Conservation (phyloP, 2,113 vertebrate species). For the Dendropsophus ebraccatus region DNA sequence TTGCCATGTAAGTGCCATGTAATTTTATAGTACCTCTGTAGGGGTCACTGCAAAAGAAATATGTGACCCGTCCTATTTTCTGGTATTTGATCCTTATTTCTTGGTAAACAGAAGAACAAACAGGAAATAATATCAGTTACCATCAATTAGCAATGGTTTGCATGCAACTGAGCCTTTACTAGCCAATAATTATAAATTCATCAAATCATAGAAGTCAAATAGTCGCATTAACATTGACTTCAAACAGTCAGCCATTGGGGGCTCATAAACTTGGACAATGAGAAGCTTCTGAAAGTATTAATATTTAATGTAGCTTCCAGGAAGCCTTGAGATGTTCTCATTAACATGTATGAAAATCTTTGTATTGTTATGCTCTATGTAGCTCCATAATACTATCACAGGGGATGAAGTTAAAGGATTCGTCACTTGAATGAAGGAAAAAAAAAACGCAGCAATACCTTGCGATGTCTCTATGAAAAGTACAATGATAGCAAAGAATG, state of each 20-base stretch:
- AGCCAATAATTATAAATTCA: background rate
- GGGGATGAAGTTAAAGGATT: background rate
- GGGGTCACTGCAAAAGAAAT: no score
- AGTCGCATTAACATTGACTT: background rate
- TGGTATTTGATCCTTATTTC: no score
- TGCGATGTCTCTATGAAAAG: no score
- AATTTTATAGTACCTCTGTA: no score
- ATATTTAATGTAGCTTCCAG: background rate
- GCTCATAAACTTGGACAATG: background rate
- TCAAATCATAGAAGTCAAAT: background rate
- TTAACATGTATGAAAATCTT: background rate
- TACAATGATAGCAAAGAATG: no score
- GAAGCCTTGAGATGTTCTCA: background rate
- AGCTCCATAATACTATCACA: background rate
- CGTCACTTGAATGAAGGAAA: background rate
- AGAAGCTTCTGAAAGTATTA: constrained; percentile 1
- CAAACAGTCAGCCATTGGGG: background rate
- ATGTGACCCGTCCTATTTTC: background rate
- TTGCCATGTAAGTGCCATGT: no score
- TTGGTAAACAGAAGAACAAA: no score
- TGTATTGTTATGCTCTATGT: background rate
- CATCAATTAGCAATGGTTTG: background rate
- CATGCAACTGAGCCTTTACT: background rate
- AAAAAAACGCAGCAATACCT: no score
- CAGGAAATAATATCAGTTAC: background rate